phyloP scores from a whole-genome alignment of 1,140 invertebrate genomes.

The Zaprionus taronus region DNA sequence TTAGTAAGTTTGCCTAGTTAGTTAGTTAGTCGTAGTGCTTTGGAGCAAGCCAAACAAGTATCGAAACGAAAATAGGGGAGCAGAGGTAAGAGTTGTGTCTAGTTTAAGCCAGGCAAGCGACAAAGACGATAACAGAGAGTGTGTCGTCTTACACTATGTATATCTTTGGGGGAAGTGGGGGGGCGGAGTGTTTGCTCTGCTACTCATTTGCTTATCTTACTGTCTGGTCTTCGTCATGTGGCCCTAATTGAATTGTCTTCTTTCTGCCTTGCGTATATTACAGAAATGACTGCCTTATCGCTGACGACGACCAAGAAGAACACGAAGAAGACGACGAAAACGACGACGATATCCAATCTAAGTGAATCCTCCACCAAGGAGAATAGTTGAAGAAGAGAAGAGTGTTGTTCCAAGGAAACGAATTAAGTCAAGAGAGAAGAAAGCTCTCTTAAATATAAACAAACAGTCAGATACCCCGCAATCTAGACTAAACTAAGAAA shows the following conservation, averaged over 20 bases:
- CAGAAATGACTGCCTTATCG: conserved; percentile 71
- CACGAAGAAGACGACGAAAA: neutral
- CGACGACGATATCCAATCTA: conserved; percentile 57
- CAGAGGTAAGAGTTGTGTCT: neutral
- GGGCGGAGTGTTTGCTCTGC: neutral
- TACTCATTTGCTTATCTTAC: conserved; percentile 4
- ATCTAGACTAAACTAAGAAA: neutral
- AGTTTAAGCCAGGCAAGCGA: neutral
- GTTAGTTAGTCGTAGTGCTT: neutral
- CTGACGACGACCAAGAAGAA: conserved; percentile 40
- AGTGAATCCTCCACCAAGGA: conserved; percentile 53
- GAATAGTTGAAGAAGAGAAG: conserved; percentile 41
- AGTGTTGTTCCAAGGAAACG: conserved; percentile 19
- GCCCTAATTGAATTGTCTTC: conserved; percentile 16
- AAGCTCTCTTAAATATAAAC: neutral
- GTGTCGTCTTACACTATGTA: neutral
- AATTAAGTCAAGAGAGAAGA: neutral
- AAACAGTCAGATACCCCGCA: neutral
- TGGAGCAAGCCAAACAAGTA: neutral
- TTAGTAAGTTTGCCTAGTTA: conserved; percentile 2
- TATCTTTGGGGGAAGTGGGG: neutral
- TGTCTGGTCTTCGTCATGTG: neutral
- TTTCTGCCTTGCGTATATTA: conserved; percentile 1
- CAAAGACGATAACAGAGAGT: neutral
- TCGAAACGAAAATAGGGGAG: neutral